Percentiles rank a stretch among this genome's conserved stretches.
phyloP scores from a whole-genome alignment of 92 coral and sea anemone species.

The Phenganax marumi region DNA sequence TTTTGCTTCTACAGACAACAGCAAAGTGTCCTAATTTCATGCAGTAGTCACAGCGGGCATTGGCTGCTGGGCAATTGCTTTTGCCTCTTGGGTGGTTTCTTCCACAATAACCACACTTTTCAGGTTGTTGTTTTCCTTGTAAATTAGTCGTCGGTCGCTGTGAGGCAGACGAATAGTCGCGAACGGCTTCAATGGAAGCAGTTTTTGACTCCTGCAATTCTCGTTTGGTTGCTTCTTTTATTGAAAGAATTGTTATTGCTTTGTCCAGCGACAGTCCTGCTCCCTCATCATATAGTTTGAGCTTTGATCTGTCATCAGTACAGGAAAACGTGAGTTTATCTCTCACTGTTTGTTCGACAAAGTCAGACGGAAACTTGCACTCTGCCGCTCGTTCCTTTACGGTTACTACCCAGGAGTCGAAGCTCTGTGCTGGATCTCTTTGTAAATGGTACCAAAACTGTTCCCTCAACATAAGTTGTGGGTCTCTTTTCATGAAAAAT shows the following conservation, averaged over 20 bases:
- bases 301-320: no score
- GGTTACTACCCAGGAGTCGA: slow-evolving; percentile 15
- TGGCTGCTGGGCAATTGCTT: slow-evolving; percentile 64
- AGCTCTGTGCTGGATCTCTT: slow-evolving; percentile 58
- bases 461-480: slow-evolving; percentile 49
- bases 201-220: no score
- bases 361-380: slow-evolving; percentile 46
- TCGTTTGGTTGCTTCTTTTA: slow-evolving; percentile 51
- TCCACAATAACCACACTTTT: slow-evolving; percentile 41
- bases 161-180: no score
- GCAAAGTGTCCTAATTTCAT: slow-evolving; percentile 46
- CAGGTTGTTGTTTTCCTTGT: no score
- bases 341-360: no score
- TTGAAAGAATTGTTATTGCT: slow-evolving; percentile 53
- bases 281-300: no score
- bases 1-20: slow-evolving; percentile 47
- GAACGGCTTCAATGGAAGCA: no score
- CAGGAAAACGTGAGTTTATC: no score
- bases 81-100: slow-evolving; percentile 46
- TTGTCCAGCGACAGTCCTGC: no score
- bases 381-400: slow-evolving; percentile 59
- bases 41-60: slow-evolving; percentile 49
- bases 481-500: slow-evolving; percentile 54
- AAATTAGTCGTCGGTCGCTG: no score
- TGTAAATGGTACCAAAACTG: slow-evolving; percentile 49